Base-by-base conservation (phyloP, 2,113 vertebrate genomes). In the Thalassoma bifasciatum region DNA sequence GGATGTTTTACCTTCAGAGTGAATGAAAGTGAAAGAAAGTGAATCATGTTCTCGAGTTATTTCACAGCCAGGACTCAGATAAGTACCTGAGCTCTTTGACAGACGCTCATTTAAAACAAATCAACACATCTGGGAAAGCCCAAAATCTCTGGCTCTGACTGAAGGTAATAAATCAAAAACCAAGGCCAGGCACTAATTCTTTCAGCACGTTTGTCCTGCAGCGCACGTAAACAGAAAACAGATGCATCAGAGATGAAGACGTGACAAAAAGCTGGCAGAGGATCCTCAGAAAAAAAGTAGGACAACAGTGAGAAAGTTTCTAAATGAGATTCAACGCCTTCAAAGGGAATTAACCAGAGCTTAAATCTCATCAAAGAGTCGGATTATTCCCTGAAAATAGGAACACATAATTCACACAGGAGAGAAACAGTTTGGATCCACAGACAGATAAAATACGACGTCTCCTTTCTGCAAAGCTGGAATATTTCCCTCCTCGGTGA, bases 171-270 rank as follows among this genome's bases (percentile, higher is more conserved):
- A 81, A 69, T 72, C 49, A 69, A 22, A n/a, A 8, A 4, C 4
- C 2, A 69, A 7, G 14, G 34, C 57, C 24, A 2, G 11, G 40
- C 19, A 21, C 44, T 8, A 36, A 54, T 23, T 67, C 21, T 1
- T 9, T 24, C 21, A 34, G 36, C 34, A 37, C 30, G 23, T 66
- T 77, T 63, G 40, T 77, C 66, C 46, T 8, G 1, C 53, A 62
- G 36, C 9, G 5, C 14, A 57, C 2, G 21, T 17, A 19, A 67
- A 73, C 14, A 60, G 57, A 51, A 77, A 77, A 73, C 72, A 74
- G 67, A 74, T 64, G 65, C 3, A n/a, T 49, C 3, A 40, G 34
- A 7, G 11, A 87, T 82, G 21, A 44, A 84, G 78, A 81, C 56
- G 5, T 40, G 0, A 72, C 54, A 60, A 44, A 51, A 50, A 0